Percentiles rank a stretch among this genome's conserved stretches.
These are phyloP conservation scores for Pangasius sanitwongsei DNA, from an alignment of 2,797 vertebrate species.

Conservation along the genomic window DNA sequence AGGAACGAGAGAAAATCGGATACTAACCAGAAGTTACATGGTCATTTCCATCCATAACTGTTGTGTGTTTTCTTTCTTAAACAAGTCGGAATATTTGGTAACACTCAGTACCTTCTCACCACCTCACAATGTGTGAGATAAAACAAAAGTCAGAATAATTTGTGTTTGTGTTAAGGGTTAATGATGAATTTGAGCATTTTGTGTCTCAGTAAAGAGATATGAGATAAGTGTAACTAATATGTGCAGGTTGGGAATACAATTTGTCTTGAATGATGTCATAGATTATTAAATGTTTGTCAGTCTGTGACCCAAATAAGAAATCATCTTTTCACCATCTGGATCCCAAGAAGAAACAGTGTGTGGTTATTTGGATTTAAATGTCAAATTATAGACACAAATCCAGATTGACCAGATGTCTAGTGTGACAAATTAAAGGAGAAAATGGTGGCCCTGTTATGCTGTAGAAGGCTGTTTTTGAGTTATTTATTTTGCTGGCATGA, in stretches of 20 bases:
- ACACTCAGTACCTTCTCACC: not conserved
- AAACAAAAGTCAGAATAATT: not conserved
- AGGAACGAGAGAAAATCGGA: not conserved
- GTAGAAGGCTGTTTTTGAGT: not conserved
- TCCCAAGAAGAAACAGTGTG: not conserved
- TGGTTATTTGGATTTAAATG: not conserved
- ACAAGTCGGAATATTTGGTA: not conserved
- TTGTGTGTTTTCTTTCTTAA: not conserved
- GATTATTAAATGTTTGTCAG: not conserved
- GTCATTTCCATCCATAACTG: not conserved
- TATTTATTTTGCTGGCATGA: not conserved
- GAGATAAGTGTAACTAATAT: not conserved
- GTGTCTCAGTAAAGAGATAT: not conserved
- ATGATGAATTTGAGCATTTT: not conserved
- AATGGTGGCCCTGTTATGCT: not conserved
- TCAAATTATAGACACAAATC: not conserved
- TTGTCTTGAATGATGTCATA: not conserved
- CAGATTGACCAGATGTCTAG: not conserved
- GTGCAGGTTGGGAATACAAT: not conserved
- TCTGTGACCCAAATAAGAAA: not conserved
- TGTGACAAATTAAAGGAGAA: not conserved
- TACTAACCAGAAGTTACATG: not conserved
- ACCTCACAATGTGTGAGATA: not conserved
- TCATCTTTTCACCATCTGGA: not conserved
- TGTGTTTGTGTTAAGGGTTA: not conserved